phyloP scores from a whole-genome alignment of 2,888 invertebrate species.

The Aspidiotus destructor region DNA sequence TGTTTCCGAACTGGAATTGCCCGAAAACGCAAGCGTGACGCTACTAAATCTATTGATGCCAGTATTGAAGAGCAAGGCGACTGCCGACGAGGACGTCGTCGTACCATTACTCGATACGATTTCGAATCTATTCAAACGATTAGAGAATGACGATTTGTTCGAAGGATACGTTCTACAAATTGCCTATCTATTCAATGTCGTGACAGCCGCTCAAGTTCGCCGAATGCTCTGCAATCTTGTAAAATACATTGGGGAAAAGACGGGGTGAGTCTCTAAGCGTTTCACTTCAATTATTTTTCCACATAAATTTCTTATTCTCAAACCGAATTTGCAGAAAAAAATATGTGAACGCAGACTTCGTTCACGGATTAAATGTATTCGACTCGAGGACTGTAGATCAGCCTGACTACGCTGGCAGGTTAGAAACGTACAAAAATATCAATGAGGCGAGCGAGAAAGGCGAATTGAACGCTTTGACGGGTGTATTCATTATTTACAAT shows the following conservation, averaged over 20 bases:
- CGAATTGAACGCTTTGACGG: constrained; percentile 53
- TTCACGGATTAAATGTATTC: constrained; percentile 63
- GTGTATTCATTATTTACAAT: constrained; percentile 63
- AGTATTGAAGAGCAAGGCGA: constrained; percentile 56
- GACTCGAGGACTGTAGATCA: constrained; percentile 85
- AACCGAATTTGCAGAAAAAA: not conserved
- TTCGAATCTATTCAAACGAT: constrained; percentile 50
- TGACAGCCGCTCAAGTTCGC: constrained; percentile 44
- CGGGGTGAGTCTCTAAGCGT: constrained; percentile 4
- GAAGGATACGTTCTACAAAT: constrained; percentile 54
- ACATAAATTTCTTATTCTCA: not conserved
- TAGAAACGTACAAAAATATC: constrained; percentile 66
- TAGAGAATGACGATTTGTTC: constrained; percentile 10
- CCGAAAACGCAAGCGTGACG: constrained; percentile 55
- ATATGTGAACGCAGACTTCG: constrained; percentile 15
- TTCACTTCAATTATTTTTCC: not conserved
- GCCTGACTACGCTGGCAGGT: constrained; percentile 74
- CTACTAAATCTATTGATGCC: constrained; percentile 62
- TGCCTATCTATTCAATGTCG: constrained; percentile 61
- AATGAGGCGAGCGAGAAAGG: constrained; percentile 45
- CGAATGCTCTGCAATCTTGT: constrained; percentile 30
- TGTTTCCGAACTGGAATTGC: constrained; percentile 57
- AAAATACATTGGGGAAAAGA: constrained; percentile 13
- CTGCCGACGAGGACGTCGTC: constrained; percentile 58
- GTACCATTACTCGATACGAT: constrained; percentile 61